Evolutionary conservation across 2,113 vertebrate genomes (phyloP), one percentile per base, ranked within the genome.

Genomic region (Oryzias melastigma): DNA sequence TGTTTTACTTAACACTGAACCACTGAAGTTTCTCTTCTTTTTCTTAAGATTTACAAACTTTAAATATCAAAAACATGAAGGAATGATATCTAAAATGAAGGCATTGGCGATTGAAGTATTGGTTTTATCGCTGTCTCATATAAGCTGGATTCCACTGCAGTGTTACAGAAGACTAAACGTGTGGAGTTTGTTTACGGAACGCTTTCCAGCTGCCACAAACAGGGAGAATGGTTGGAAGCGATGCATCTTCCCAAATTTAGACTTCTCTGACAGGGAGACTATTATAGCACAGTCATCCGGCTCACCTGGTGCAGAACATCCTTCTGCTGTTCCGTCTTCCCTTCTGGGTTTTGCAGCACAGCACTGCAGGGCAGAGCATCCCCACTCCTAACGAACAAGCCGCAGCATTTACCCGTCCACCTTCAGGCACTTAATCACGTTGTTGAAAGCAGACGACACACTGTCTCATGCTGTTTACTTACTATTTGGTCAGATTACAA

Each of bases 361-460:
- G 50, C 59, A 49, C 48, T 69, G 73, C 65, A 62, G 51, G 14
- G 5, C 58, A 0, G 24, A 57, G 63, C 75, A 72, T 20, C 58
- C 58, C 62, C 45, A 50, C 55, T 74, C 74, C 70, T 87, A 83
- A 87, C 80, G 81, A 85, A 80, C 68, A 79, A 54, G 51, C 81
- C 66, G 69, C 65, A 76, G 46, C 20, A 22, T 60, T 51, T 54
- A 47, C 35, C 35, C 8, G 12, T 12, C 10, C 35, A 35, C 35
- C 35, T 12, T 35, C 10, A 35, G 29, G 15, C 47, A 20, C 57
- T 52, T 58, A 47, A 66, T 43, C 62, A 47, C 20, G 45, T 58
- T 73, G 12, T 18, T 35, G 10, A 35, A 35, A 41, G 48, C 64
- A 45, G 55, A 19, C 58, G 63, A 35, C 35, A 10, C 65, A 51